Base-by-base conservation (phyloP, 1,140 invertebrate genomes). In the Aleiodes sp. region DNA sequence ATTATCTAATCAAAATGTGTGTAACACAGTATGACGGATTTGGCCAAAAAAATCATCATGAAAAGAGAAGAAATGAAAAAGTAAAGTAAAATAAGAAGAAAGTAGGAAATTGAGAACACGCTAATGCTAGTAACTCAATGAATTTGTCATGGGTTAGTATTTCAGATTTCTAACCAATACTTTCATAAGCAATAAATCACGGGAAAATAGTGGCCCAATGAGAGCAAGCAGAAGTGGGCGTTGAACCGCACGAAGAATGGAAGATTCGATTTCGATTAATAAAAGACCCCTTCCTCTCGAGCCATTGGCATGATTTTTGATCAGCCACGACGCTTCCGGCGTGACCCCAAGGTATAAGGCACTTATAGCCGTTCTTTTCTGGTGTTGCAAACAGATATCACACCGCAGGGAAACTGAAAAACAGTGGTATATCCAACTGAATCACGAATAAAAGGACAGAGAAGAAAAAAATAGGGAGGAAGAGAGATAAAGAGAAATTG, bases 71-170 rank as follows among this genome's bases (percentile, higher is more conserved):
- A 52, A 10, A 31, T 26, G 29, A 19, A 16, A 68, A 41, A n/a
- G n/a, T n/a, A n/a, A n/a, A n/a, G n/a, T n/a, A n/a, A n/a, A n/a
- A n/a, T n/a, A n/a, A n/a, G n/a, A n/a, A 56, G 37, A 21, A 46
- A 43, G 21, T 28, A 24, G 7, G 29, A 19, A 57, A 14, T 12
- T 24, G 9, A 24, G 29, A 76, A 71, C 81, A 78, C 81, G 80
- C 83, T 78, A 83, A 74, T 66, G 71, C 67, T 71, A 78, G 79
- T 82, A 79, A 84, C 81, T 82, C 75, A 78, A 82, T 81, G 79
- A 73, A 84, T 86, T 86, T 82, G 81, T 83, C 81, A 81, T 79
- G 82, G 76, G 29, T 61, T 66, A 8, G 19, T 26, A 37, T 41
- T 60, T n/a, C 19, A 12, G 24, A 28, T 61, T 59, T 39, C 7